Evolutionary conservation across 2,797 vertebrate genomes (phyloP), one percentile per base, ranked within the genome.

Genomic region (Synanceia verrucosa): DNA sequence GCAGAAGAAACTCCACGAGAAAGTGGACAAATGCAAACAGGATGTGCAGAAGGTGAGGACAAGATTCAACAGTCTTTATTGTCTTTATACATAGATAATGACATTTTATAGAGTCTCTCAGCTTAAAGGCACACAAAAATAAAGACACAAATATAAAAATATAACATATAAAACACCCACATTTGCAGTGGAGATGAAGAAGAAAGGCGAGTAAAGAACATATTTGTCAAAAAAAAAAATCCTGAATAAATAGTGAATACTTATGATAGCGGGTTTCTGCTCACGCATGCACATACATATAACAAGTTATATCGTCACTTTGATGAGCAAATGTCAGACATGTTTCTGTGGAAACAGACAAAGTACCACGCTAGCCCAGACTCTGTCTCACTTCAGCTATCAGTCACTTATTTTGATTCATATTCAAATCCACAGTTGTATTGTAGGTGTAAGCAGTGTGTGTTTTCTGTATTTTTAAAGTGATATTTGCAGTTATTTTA

Each of bases 1-100:
- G 90, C 97, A 97, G 92, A 99, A 97, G 94, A 99, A 99, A 67
- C 95, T 99, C 52, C 97, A 98, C 73, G 98, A 99, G 92, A 99
- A 99, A 87, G 95, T 97, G 88, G 98, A 99, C 81, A 99, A 97
- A 86, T 99, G 97, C 94, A 97, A 96, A 92, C 96, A 97, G 70
- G 97, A 99, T 0, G 80, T 92, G 58, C 96, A 95, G 86, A 99
- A 99, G 97, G 98, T 98, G 78, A 73, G 60, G 11, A 46, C 2
- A 10, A 6, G 2, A 28, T n/a, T n/a, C n/a, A n/a, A n/a, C n/a
- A n/a, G n/a, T n/a, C n/a, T n/a, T n/a, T n/a, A n/a, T n/a, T n/a
- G n/a, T n/a, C n/a, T n/a, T n/a, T n/a, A n/a, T n/a, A n/a, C n/a
- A n/a, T n/a, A n/a, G n/a, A n/a, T n/a, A n/a, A n/a, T n/a, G n/a